Evolutionary conservation across 2,888 invertebrate genomes (phyloP).

Genomic region (Dynastes maya): DNA sequence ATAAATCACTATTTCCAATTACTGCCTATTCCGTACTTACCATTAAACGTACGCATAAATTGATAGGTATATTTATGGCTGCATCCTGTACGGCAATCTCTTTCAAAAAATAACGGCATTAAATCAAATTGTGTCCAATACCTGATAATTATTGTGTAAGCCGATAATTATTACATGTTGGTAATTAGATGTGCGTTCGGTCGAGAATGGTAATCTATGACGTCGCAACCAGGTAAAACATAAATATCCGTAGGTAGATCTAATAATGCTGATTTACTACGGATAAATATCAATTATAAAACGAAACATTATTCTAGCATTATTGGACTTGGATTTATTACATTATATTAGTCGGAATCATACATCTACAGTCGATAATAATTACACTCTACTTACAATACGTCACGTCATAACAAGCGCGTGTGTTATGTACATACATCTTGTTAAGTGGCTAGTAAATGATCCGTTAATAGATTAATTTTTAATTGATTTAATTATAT

Average conservation of each 20-base stretch:
- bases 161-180: constrained; percentile 30
- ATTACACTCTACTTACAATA: background rate
- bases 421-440: constrained; percentile 4
- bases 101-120: constrained; percentile 11
- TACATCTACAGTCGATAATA: constrained; percentile 8
- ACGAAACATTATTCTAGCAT: constrained; percentile 9
- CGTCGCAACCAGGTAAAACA: constrained; percentile 19
- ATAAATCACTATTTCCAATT: background rate
- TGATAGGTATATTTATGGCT: background rate
- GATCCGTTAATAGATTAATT: constrained; percentile 28
- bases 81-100: background rate
- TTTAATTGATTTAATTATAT: constrained; percentile 13
- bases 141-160: constrained; percentile 30
- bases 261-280: constrained; percentile 23
- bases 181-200: constrained; percentile 28
- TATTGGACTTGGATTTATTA: constrained; percentile 1
- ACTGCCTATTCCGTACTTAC: background rate
- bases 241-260: background rate
- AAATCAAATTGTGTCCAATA: constrained; percentile 23
- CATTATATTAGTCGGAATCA: background rate
- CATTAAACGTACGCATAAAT: background rate
- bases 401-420: background rate
- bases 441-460: constrained; percentile 12
- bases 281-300: constrained; percentile 30
- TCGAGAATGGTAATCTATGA: constrained; percentile 19